Evolutionary conservation across 2,113 vertebrate species (phyloP), one percentile per base, ranked within the genome.

Genomic region (Istiophorus platypterus): DNA sequence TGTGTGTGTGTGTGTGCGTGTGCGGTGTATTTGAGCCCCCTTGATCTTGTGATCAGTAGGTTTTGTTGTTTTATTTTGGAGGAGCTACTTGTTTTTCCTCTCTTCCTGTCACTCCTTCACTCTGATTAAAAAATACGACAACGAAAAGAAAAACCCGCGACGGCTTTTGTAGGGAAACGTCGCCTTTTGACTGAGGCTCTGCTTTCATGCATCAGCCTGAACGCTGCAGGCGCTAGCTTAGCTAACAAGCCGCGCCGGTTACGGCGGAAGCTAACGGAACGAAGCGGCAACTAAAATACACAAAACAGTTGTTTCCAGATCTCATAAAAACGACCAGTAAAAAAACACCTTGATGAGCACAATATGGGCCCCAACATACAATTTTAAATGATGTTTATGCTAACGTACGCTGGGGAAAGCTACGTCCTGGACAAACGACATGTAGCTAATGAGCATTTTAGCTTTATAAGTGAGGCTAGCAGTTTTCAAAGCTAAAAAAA

Each of bases 1-100:
- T 85, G 79, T 90, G 42, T 85, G 37, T 90, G 63, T 86, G 88
- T 73, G 75, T 82, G 81, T 63, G 82, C 56, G 70, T n/a, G n/a
- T n/a, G n/a, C n/a, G n/a, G n/a, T n/a, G n/a, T n/a, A n/a, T n/a
- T n/a, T n/a, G n/a, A n/a, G n/a, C n/a, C n/a, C n/a, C n/a, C n/a
- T n/a, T 91, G 84, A 93, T 93, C 88, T 67, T 82, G 72, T 76
- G 67, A 91, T n/a, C n/a, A n/a, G n/a, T 85, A 85, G 85, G 77
- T 84, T 34, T 65, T 67, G 45, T 78, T 84, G 65, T 84, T 82
- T 90, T 90, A 81, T 90, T 86, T 85, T 85, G 82, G 89, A 90
- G 61, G 87, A 83, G 65, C 65, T 72, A 65, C 70, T 72, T 56
- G 64, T 41, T 72, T 77, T 34, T 5, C 78, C 74, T 37, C 64